Evolutionary conservation across 2,113 vertebrate species (phyloP), one percentile per base, ranked within the genome.

Genomic region (Choloepus hoffmanni): DNA sequence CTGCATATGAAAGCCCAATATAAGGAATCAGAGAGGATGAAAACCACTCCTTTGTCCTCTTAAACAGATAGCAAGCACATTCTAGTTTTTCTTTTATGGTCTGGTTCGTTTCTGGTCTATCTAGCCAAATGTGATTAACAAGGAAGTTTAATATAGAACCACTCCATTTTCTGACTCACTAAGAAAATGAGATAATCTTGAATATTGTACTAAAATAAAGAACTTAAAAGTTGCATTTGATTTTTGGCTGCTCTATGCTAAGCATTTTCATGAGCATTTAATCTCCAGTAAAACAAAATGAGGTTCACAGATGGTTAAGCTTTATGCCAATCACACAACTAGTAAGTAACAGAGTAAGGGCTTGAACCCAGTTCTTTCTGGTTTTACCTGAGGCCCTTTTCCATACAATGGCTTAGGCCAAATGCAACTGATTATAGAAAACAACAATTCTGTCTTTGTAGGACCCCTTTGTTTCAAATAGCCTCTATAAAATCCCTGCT

Each of bases 111-210:
- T 90, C 92, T 97, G 70, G 53, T 86, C 79, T 45, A 70, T 92
- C n/a, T 74, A 86, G 90, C 91, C 94, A 89, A 95, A 96, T 96
- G 90, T 86, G 83, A 95, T 97, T 96, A 96, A 85, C 93, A 96
- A 88, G 89, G 93, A 96, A 74, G 76, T 94, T 95, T 89, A 95
- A 89, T 96, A 95, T 84, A 93, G 91, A 95, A 74, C 85, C 83
- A 94, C 93, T 97, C 93, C 95, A 73, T 96, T 97, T 96, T 93
- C 97, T 96, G 96, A 97, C 95, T 97, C 96, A 97, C 73, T 85
- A 72, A 96, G 90, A 97, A 97, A 95, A 95, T 96, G 89, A 96
- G 89, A 96, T 96, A 94, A 97, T 97, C 90, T 95, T 96, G 93
- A 96, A 85, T 85, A 93, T 65, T 89, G 45, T 88, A 86, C 94